These are phyloP conservation scores for Hypselothyrea guttata DNA, from an alignment of 2,888 invertebrate species.

Conservation along the genomic window DNA sequence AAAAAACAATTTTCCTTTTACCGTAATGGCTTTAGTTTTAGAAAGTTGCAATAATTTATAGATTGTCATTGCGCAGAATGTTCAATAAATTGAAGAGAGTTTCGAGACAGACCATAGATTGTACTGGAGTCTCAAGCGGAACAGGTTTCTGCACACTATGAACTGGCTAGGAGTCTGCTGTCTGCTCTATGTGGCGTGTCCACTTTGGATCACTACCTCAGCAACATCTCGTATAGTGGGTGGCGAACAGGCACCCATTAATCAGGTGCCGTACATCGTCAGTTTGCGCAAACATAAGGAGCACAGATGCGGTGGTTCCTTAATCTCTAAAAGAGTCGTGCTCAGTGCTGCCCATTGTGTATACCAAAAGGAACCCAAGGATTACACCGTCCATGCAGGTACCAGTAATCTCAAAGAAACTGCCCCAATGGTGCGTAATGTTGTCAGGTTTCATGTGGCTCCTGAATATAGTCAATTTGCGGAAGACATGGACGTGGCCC, in stretches of 20 bases:
- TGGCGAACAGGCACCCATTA: constrained; percentile 59
- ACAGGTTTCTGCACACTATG: no score
- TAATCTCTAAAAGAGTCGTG: constrained; percentile 68
- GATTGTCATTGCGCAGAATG: constrained; percentile 17
- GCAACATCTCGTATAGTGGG: constrained; percentile 68
- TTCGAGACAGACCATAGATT: background rate
- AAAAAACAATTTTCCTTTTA: background rate
- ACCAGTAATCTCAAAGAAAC: constrained; percentile 56
- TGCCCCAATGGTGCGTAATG: constrained; percentile 51
- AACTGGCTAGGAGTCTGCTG: constrained; percentile 28
- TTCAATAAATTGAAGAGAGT: constrained; percentile 12
- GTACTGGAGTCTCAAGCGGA: constrained; percentile 1
- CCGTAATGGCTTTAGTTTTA: constrained; percentile 4
- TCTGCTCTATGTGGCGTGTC: constrained; percentile 16
- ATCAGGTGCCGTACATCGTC: constrained; percentile 68
- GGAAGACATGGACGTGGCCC: constrained; percentile 79
- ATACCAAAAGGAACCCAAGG: constrained; percentile 46
- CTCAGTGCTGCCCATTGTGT: constrained; percentile 80
- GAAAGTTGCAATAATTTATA: constrained; percentile 11
- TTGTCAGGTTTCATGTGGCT: constrained; percentile 50
- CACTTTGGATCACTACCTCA: constrained; percentile 28
- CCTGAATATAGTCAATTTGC: constrained; percentile 40
- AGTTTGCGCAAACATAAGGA: constrained; percentile 57
- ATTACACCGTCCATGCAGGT: constrained; percentile 44
- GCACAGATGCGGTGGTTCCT: constrained; percentile 75